Base-by-base conservation (phyloP, 2,888 invertebrate genomes). In the Halictus ligatus region DNA sequence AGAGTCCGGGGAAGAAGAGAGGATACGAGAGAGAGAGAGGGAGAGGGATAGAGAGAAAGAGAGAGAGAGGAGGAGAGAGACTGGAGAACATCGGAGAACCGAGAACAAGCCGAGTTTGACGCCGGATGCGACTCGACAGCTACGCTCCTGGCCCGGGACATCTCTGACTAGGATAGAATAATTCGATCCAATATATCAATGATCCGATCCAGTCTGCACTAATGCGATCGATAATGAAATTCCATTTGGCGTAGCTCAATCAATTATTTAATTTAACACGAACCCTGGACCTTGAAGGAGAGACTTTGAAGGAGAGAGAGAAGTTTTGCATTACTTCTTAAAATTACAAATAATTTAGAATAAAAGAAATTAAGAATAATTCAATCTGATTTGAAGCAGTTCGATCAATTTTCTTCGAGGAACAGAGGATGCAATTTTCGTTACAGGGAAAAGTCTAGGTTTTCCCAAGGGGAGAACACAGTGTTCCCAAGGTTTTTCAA, bases 1-100 rank as follows among this genome's bases (percentile, higher is more conserved):
- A 77, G 87, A 88, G 87, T 83, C 76, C 84, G 84, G 54, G 78
- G 80, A 88, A 87, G 86, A 75, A 78, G 29, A 72, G 74, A 74
- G 64, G 25, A 78, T 60, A 21, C 64, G 25, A 54, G 54, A 74
- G 18, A 21, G 29, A 54, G 10, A 50, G 48, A 8, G 54, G 8
- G 21, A 7, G 54, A 54, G 54, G 21, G 54, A 54, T 1, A 21
- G 54, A 29, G 29, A 29, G 29, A 29, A 2, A 29, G 29, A 29
- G 29, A 29, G 29, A 29, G 29, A 25, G 15, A 25, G 29, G 25
- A 64, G 29, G 29, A 64, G 15, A 29, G 64, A 64, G 35, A 64
- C 29, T 18, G 64, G 35, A 64, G 64, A 64, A 64, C 25, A 35
- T 29, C 15, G 35, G 29, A 64, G 64, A 64, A 29, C 64, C 29